Percentiles rank a stretch among this genome's conserved stretches.
These are phyloP conservation scores for Phylloscopus collybita DNA, from an alignment of 2,797 vertebrate genomes.

Conservation along the genomic window DNA sequence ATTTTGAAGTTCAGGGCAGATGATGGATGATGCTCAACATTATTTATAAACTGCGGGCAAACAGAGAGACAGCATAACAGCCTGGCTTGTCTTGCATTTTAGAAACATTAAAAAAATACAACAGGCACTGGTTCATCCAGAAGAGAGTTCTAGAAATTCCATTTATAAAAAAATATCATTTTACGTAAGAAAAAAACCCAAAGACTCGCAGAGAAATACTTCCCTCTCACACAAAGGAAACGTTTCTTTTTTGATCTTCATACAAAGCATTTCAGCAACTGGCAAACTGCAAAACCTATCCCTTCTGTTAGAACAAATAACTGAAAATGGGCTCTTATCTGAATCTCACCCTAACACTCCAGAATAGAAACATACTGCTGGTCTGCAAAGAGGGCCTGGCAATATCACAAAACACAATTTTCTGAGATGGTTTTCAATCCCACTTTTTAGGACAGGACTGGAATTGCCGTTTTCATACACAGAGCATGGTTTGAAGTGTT, in stretches of 20 bases:
- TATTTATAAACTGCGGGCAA: constrained; percentile 33
- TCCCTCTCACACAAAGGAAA: background rate
- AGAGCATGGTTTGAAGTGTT: background rate
- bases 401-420: background rate
- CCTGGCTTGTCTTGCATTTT: background rate
- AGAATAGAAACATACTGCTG: background rate
- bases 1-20: constrained; percentile 13
- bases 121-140: background rate
- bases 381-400: background rate
- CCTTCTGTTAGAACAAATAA: background rate
- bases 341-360: background rate
- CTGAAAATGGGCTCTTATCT: background rate
- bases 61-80: background rate
- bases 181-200: background rate
- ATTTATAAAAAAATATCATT: background rate
- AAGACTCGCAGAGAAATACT: background rate
- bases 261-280: background rate
- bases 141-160: background rate
- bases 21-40: background rate
- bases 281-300: background rate
- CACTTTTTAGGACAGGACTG: background rate
- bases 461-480: background rate
- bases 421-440: background rate
- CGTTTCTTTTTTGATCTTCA: background rate
- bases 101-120: background rate